Base-by-base conservation (phyloP, 2,113 vertebrate genomes). In the Blennius ocellaris region DNA sequence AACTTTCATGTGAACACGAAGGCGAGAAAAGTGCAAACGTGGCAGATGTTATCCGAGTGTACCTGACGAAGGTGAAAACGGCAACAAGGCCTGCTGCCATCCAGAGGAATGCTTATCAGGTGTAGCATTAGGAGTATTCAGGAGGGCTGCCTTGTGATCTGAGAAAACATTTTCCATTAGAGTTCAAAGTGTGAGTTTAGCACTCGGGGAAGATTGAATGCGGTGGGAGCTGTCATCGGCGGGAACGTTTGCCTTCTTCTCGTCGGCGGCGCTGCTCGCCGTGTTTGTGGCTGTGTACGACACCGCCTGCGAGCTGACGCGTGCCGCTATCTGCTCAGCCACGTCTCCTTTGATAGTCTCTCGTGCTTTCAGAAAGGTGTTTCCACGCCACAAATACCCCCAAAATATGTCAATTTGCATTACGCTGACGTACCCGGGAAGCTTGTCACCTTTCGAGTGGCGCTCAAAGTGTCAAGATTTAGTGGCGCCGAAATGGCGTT, bases 121-220 rank as follows among this genome's bases (percentile, higher is more conserved):
- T 52, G 6, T 54, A 16, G 6, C 44, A 30, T 52, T 70, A 59
- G 56, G 17, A 39, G 51, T 37, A 12, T 37, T 52, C 14, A 50
- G 41, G 15, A 73, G 45, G 51, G 49, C 58, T 16, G 47, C 10
- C 37, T 15, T 74, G 53, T 53, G 66, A 44, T 53, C 45, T 2
- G 41, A 54, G 36, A 51, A 77, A 67, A 60, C 0, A 7, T 21
- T 81, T 37, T 44, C 69, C 51, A 11, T 48, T 37, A 8, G 8
- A 6, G 38, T 69, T 85, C 39, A 71, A 80, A 86, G 50, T 44
- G 7, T 0, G 11, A 65, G 53, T 69, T 58, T 21, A 60, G 54
- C 2, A 15, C 63, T 70, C 55, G 60, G 69, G 60, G 69, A 69
- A 59, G 67, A 6, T 0, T 45, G 51, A 56, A 49, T 74, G 53